Evolutionary conservation across 2,797 vertebrate genomes (phyloP).

Genomic region (Ciconia nigra): DNA sequence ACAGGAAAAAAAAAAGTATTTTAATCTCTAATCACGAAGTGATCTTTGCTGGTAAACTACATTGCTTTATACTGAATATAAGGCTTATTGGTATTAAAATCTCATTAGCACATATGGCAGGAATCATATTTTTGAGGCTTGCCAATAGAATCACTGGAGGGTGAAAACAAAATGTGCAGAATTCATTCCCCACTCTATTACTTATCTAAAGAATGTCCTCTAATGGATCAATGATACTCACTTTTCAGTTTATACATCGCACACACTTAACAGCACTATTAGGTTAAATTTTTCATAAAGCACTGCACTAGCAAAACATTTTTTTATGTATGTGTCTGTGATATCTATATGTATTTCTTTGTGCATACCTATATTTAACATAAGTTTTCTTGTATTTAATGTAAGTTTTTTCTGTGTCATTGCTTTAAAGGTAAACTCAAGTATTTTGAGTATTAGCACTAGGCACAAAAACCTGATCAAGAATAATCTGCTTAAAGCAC

Average conservation of each 20-base stretch:
- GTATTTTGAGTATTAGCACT: neutral
- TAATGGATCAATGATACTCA: neutral
- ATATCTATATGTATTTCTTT: neutral
- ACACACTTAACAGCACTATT: neutral
- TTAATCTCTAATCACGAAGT: neutral
- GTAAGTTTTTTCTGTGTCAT: neutral
- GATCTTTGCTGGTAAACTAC: neutral
- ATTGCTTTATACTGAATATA: neutral
- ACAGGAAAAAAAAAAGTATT: neutral
- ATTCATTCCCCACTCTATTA: neutral
- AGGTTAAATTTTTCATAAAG: neutral
- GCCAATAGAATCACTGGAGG: neutral
- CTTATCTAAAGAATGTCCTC: neutral
- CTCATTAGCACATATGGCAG: neutral
- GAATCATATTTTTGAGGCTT: neutral
- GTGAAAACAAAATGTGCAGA: neutral
- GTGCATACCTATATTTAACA: neutral
- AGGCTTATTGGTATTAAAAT: neutral
- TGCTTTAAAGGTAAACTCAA: neutral
- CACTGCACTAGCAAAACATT: neutral
- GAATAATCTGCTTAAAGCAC: neutral
- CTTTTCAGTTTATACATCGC: neutral
- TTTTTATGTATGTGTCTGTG: neutral
- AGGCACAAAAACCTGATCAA: neutral
- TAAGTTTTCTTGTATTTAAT: neutral